Evolutionary conservation across 1,140 invertebrate species (phyloP).

Genomic region (Drosophila littoralis): DNA sequence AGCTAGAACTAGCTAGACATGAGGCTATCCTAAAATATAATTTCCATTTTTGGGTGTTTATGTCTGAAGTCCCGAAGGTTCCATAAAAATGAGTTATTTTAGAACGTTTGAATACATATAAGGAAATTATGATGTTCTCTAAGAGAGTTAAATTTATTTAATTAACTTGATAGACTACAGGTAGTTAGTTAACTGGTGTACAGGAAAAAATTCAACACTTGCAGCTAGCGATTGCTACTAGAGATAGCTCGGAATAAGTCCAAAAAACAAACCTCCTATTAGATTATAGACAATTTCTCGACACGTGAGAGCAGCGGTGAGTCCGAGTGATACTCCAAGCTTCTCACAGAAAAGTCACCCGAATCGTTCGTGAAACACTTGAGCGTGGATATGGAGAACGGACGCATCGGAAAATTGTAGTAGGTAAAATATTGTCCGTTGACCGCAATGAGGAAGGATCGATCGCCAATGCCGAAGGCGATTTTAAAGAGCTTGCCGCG

Average conservation of each 20-base stretch:
- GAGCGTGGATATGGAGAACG: constrained; percentile 77
- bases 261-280: constrained; percentile 4
- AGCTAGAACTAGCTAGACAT: not conserved
- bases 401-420: constrained; percentile 76
- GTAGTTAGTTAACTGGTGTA: constrained; percentile 63
- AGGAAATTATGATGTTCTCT: not conserved
- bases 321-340: constrained; percentile 79
- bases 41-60: too few relatives aligned
- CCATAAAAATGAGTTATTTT: too few relatives aligned
- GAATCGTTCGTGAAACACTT: constrained; percentile 79
- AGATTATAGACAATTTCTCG: constrained; percentile 79
- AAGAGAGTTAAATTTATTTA: constrained; percentile 46
- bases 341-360: constrained; percentile 76
- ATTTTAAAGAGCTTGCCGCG: constrained; percentile 82
- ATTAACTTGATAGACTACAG: constrained; percentile 26
- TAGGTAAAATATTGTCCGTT: constrained; percentile 83
- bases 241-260: constrained; percentile 3
- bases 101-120: too few relatives aligned
- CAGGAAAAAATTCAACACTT: constrained; percentile 62
- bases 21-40: not conserved
- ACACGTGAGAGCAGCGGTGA: constrained; percentile 75
- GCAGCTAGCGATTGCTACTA: constrained; percentile 35
- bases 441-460: constrained; percentile 79
- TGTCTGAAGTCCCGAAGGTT: too few relatives aligned
- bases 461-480: constrained; percentile 80